Evolutionary conservation across 2,888 invertebrate genomes (phyloP).

Genomic region (Erebia ligea): DNA sequence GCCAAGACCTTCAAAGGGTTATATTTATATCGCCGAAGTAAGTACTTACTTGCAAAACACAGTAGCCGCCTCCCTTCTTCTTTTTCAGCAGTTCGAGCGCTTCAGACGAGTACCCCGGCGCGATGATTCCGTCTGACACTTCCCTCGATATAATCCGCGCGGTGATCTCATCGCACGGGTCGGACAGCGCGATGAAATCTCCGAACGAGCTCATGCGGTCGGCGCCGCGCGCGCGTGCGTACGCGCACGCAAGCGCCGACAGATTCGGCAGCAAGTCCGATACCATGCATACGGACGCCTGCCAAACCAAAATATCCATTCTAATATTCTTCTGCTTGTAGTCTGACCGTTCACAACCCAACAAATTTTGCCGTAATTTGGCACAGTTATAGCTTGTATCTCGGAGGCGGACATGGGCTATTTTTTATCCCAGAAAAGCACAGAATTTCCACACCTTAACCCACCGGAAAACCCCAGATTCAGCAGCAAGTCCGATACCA

Average conservation of each 20-base stretch:
- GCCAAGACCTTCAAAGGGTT: no score
- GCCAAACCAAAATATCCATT: slow-evolving; percentile 35
- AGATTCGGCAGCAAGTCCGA: slow-evolving; percentile 89
- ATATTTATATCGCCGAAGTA: no score
- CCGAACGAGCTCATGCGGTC: slow-evolving; percentile 99
- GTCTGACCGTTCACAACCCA: no score
- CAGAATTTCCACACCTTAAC: no score
- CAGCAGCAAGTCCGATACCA: slow-evolving; percentile 93
- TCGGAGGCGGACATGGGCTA: no score
- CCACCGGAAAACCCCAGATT: no score
- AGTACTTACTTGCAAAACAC: slow-evolving; percentile 87
- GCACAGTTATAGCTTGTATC: no score
- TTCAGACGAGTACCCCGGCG: slow-evolving; percentile 93
- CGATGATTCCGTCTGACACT: slow-evolving; percentile 99
- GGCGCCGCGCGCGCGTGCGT: slow-evolving; percentile 97
- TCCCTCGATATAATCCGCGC: slow-evolving; percentile 96
- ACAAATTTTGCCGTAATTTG: no score
- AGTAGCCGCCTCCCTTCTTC: slow-evolving; percentile 97
- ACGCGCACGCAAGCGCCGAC: slow-evolving; percentile 94
- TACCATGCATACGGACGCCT: slow-evolving; percentile 97
- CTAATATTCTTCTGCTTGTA: no score
- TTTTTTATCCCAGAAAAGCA: no score
- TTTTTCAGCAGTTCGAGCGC: slow-evolving; percentile 94
- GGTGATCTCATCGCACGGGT: slow-evolving; percentile 94
- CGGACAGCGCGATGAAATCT: slow-evolving; percentile 97